Evolutionary conservation across 2,797 vertebrate genomes (phyloP).

Genomic region (Sebastes umbrosus): DNA sequence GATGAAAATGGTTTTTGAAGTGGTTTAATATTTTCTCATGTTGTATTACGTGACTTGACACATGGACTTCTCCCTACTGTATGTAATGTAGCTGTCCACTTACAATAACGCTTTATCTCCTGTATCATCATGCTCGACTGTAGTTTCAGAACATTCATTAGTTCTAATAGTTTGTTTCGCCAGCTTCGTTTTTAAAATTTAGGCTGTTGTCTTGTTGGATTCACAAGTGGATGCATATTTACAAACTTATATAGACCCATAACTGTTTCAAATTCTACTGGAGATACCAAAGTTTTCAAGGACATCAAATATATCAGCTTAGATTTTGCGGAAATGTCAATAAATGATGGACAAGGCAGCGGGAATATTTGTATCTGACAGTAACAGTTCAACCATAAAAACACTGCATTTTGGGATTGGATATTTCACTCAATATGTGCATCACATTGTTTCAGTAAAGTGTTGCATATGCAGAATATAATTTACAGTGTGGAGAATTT

Average conservation of each 20-base stretch:
- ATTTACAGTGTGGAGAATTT: background rate
- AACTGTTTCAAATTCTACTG: background rate
- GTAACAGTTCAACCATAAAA: conserved; percentile 9
- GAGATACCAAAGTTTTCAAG: background rate
- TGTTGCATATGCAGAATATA: background rate
- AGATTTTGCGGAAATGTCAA: conserved; percentile 3
- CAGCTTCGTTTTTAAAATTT: background rate
- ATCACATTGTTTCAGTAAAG: background rate
- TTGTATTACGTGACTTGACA: too few species aligned
- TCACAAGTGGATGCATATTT: background rate
- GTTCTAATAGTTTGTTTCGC: background rate
- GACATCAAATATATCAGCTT: background rate
- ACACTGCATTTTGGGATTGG: background rate
- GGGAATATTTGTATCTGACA: conserved; percentile 22
- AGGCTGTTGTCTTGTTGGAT: background rate
- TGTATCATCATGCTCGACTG: background rate
- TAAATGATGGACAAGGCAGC: conserved; percentile 21
- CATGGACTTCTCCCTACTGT: rapidly evolving
- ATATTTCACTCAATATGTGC: background rate
- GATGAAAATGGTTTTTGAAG: background rate
- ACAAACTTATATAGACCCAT: background rate
- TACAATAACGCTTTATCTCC: background rate
- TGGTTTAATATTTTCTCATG: background rate
- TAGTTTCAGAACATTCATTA: background rate
- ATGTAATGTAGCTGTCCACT: background rate